These are phyloP conservation scores for Megaceryle alcyon DNA, from an alignment of 2,797 vertebrate genomes.

Conservation along the genomic window DNA sequence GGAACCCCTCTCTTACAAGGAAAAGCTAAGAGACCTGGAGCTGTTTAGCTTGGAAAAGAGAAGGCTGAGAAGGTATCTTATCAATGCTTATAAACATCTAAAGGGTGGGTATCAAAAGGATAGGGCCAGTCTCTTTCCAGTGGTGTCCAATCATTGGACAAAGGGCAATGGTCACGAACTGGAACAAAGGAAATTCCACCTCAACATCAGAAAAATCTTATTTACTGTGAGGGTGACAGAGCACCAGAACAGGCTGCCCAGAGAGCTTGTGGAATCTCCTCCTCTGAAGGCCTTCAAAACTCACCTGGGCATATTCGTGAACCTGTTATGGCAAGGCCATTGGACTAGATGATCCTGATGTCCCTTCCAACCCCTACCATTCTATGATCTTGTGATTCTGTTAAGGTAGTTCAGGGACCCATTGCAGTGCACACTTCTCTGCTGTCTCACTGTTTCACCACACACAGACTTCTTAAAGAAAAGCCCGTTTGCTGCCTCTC, in stretches of 20 bases:
- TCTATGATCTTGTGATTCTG: background rate
- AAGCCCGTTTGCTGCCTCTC: background rate
- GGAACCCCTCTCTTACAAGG: background rate
- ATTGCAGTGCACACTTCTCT: accelerated
- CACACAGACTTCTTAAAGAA: background rate
- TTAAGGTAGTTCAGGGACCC: background rate
- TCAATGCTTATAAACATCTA: background rate
- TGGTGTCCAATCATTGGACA: background rate
- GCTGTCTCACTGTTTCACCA: accelerated
- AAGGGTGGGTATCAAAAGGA: background rate
- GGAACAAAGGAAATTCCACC: background rate
- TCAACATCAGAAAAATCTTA: background rate
- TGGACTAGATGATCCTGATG: background rate
- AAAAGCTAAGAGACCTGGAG: background rate
- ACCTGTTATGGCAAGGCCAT: no score
- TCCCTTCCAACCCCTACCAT: background rate
- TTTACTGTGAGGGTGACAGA: background rate
- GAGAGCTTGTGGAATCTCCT: background rate
- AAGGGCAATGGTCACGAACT: background rate
- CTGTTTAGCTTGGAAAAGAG: background rate
- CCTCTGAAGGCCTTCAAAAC: background rate
- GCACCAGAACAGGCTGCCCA: background rate
- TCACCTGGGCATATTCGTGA: background rate
- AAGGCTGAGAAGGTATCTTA: background rate
- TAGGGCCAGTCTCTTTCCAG: background rate